phyloP scores from a whole-genome alignment of 1,140 invertebrate genomes.

The Caerostris darwini region DNA sequence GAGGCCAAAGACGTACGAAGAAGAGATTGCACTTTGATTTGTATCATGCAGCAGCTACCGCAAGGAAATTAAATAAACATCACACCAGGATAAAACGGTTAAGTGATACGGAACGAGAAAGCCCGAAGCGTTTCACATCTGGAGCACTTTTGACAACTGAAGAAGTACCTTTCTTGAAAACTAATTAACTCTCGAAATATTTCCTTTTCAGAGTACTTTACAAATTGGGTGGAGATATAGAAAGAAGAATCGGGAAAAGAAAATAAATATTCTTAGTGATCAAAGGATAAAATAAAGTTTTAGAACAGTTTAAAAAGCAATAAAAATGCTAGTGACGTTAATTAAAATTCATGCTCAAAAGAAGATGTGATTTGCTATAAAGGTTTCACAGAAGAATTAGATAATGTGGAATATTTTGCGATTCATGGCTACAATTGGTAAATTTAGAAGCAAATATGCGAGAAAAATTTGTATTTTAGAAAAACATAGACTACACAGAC shows the following conservation, averaged over 20 bases:
- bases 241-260: not conserved
- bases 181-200: not conserved
- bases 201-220: not conserved
- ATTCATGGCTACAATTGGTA: no score
- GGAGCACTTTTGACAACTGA: slow-evolving; percentile 30
- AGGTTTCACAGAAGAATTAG: no score
- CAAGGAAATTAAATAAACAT: slow-evolving; percentile 62
- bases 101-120: slow-evolving; percentile 35
- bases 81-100: slow-evolving; percentile 36
- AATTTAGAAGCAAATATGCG: no score
- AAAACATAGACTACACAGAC: no score
- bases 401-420: no score
- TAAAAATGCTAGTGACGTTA: no score
- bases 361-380: no score
- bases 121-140: not conserved
- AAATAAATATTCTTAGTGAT: not conserved
- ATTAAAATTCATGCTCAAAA: no score
- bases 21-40: slow-evolving; percentile 62
- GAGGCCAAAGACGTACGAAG: slow-evolving; percentile 49
- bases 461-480: no score
- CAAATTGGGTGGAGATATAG: not conserved
- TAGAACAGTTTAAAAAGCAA: no score
- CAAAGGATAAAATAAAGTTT: no score
- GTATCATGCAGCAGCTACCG: slow-evolving; percentile 69
- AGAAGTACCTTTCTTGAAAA: slow-evolving; percentile 9